Evolutionary conservation across 2,888 invertebrate genomes (phyloP), one percentile per base, ranked within the genome.

Genomic region (Tupiocoris notatus): DNA sequence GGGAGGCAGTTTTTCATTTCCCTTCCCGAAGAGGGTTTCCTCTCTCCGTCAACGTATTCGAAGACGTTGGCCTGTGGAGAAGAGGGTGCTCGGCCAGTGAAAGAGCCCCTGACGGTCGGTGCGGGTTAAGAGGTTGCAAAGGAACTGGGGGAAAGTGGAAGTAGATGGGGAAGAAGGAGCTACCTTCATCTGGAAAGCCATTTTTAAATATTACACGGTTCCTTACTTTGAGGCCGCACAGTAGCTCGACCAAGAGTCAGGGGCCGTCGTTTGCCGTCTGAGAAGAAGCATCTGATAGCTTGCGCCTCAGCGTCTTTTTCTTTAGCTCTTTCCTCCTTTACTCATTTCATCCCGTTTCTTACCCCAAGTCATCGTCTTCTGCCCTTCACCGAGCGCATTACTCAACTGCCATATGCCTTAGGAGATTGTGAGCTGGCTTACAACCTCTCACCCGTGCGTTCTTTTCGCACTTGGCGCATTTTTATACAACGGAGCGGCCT

Each of bases 131-230:
- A 21, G 63, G 63, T 16, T 65, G 65, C 25, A 2, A 65, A 39
- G 39, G 18, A 39, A 65, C 65, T 65, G 65, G 20, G 23, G 59
- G 70, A 70, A 70, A 59, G 18, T 17, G 61, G 17, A 20, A 57
- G 58, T 59, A 23, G n/a, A n/a, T n/a, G n/a, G n/a, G n/a, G 57
- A 23, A 57, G 22, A n/a, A 17, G 58, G 17, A 20, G 24, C 70
- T 70, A 58, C 70, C 70, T 23, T 23, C 21, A n/a, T 16, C 59
- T 59, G n/a, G 24, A 70, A 70, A 24, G 22, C 23, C 59, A 59
- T 70, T 59, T 70, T 70, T 70, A 70, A 70, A 70, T 70, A 70
- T 70, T 70, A 70, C 70, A 70, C 70, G 70, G 70, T 70, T 70
- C 25, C 59, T 70, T 59, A 70, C 70, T 70, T 70, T 70, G 59